These are phyloP conservation scores for Melospiza georgiana DNA, from an alignment of 2,113 vertebrate genomes.

Conservation along the genomic window DNA sequence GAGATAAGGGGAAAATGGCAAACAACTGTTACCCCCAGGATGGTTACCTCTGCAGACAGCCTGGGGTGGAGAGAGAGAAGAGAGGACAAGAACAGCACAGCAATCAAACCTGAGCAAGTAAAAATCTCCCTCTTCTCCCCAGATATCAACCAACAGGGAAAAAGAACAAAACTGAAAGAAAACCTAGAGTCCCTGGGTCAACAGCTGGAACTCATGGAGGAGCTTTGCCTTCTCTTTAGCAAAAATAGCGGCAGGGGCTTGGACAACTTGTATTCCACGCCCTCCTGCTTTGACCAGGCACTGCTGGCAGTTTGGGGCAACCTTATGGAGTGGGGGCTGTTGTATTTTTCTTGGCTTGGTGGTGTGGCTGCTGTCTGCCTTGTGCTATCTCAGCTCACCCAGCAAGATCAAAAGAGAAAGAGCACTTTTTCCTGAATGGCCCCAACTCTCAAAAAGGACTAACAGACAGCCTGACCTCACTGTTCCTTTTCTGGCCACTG, in stretches of 20 bases:
- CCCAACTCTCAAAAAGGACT: neutral
- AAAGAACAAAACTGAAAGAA: neutral
- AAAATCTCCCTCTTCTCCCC: neutral
- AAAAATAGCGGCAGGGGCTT: neutral
- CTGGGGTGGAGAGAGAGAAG: neutral
- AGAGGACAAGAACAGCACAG: neutral
- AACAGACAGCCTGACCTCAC: too few relatives aligned
- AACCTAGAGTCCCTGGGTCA: neutral
- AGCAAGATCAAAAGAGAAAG: neutral
- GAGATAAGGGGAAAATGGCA: neutral
- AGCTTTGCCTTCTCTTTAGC: neutral
- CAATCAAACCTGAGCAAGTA: accelerated
- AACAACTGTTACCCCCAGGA: too few relatives aligned
- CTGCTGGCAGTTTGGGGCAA: neutral
- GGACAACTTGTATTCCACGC: neutral
- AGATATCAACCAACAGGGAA: neutral
- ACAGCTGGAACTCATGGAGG: neutral
- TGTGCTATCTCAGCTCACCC: accelerated
- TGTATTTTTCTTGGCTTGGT: neutral
- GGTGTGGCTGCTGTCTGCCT: neutral
- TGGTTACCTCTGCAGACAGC: accelerated
- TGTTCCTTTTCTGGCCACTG: neutral
- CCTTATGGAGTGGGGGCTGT: accelerated
- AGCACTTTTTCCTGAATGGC: neutral
- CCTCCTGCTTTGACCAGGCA: neutral